phyloP scores from a whole-genome alignment of 2,113 vertebrate genomes.

The Peromyscus polionotus region DNA sequence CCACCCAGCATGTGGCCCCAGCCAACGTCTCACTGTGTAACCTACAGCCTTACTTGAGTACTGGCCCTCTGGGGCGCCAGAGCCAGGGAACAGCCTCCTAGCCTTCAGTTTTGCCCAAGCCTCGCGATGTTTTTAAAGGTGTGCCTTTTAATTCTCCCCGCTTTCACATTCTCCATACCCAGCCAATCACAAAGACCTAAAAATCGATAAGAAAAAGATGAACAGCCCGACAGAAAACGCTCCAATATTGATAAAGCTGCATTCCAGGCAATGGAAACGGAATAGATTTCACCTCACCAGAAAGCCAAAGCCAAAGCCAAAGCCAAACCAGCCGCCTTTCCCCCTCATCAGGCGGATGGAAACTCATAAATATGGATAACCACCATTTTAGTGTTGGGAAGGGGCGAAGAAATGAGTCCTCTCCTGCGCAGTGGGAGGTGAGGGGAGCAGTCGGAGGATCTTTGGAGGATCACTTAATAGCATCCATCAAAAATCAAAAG shows the following conservation, averaged over 20 bases:
- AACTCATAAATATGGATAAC: slow-evolving; percentile 57
- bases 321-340: background rate
- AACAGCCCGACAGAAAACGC: slow-evolving; percentile 41
- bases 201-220: slow-evolving; percentile 55
- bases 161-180: background rate
- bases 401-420: slow-evolving; percentile 56
- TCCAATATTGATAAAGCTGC: background rate
- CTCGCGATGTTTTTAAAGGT: background rate
- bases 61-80: background rate
- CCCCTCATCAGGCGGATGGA: background rate
- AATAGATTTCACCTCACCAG: background rate
- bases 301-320: background rate
- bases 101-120: background rate
- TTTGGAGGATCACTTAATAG: slow-evolving; percentile 50
- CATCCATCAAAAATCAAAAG: slow-evolving; percentile 65
- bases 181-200: slow-evolving; percentile 7
- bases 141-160: slow-evolving; percentile 15
- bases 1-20: background rate
- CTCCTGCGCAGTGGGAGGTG: background rate
- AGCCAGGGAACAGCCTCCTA: background rate
- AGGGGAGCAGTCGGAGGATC: slow-evolving; percentile 6
- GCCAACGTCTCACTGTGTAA: background rate
- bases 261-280: background rate
- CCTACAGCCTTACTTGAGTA: background rate
- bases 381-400: slow-evolving; percentile 15